Evolutionary conservation across 2,888 invertebrate species (phyloP), one percentile per base, ranked within the genome.

Genomic region (Microctonus brassicae): DNA sequence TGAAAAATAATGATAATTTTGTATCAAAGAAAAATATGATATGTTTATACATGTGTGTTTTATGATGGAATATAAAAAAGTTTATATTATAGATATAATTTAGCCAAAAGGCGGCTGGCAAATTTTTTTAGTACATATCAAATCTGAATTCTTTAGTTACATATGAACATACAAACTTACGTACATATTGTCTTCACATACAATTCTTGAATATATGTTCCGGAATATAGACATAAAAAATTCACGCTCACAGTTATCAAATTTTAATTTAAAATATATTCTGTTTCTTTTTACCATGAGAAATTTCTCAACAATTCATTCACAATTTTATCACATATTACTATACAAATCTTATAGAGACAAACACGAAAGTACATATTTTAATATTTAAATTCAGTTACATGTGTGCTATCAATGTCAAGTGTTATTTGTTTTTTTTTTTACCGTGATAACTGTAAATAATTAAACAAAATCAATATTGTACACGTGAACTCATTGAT

Each of bases 11-110:
- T 9, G n/a, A 7, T 20, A 7, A 3, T 47, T 10, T 39, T 47
- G 47, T 47, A 47, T 74, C 39, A 39, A 39, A 47, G n/a, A 5
- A 39, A 39, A 47, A 47, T n/a, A 47, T 20, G 47, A 47, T 47
- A 47, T 47, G 47, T 47, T 47, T 20, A 17, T 7, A 47, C 17
- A 47, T 17, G 17, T 20, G n/a, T 29, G 29, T n/a, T 17, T 47
- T n/a, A 47, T 47, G 7, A 47, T 4, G 47, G 47, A 47, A 47
- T 47, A 47, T 17, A 17, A 47, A 36, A 47, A 47, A 47, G 47
- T 47, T 17, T 17, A 20, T 17, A 1, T 47, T 17, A 47, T 17
- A 47, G 20, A 47, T 47, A 47, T 17, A 47, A 20, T 47, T 47
- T 6, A n/a, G 47, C 47, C 20, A 4, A 20, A 47, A 17, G 17